Percentiles rank a stretch among this genome's conserved stretches.
These are phyloP conservation scores for Channallabes apus DNA, from an alignment of 2,797 vertebrate genomes.

Conservation along the genomic window DNA sequence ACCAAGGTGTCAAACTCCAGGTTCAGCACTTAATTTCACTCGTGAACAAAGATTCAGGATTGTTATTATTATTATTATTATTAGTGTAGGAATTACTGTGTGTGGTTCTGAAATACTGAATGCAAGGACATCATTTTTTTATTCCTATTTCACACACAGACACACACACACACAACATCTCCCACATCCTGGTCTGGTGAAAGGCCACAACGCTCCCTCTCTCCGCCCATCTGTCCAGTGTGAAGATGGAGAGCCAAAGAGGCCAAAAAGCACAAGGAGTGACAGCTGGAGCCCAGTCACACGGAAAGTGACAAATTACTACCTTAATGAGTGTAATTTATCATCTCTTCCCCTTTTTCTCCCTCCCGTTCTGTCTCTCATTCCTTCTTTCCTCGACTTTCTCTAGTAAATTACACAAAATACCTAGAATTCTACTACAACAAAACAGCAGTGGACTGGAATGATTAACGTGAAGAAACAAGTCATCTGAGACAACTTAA, in stretches of 20 bases:
- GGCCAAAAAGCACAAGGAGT: conserved; percentile 71
- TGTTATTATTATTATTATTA: background rate
- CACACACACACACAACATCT: conserved; percentile 20
- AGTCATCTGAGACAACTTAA: conserved; percentile 29
- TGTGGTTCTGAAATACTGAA: background rate
- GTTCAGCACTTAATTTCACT: conserved; percentile 31
- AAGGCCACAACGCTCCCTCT: conserved; percentile 62
- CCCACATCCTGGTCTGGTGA: conserved; percentile 24
- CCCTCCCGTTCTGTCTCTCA: conserved; percentile 34
- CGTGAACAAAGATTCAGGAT: background rate
- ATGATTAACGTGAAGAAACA: conserved; percentile 29
- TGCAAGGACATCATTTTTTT: conserved; percentile 22
- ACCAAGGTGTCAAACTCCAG: background rate
- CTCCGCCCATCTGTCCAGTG: conserved; percentile 77
- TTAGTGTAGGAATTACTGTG: background rate
- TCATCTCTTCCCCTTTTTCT: conserved; percentile 73
- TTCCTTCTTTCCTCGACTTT: conserved; percentile 56
- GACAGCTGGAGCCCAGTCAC: conserved; percentile 84
- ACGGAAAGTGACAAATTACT: conserved; percentile 85
- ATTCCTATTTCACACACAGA: conserved; percentile 34
- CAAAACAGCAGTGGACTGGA: conserved; percentile 45
- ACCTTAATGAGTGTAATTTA: conserved; percentile 84
- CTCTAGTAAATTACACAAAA: conserved; percentile 25
- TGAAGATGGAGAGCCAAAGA: conserved; percentile 68
- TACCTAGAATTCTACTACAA: conserved; percentile 40